Percentiles rank a stretch among this genome's conserved stretches.
Evolutionary conservation across 2,113 vertebrate genomes (phyloP).

Genomic region (Tursiops truncatus): DNA sequence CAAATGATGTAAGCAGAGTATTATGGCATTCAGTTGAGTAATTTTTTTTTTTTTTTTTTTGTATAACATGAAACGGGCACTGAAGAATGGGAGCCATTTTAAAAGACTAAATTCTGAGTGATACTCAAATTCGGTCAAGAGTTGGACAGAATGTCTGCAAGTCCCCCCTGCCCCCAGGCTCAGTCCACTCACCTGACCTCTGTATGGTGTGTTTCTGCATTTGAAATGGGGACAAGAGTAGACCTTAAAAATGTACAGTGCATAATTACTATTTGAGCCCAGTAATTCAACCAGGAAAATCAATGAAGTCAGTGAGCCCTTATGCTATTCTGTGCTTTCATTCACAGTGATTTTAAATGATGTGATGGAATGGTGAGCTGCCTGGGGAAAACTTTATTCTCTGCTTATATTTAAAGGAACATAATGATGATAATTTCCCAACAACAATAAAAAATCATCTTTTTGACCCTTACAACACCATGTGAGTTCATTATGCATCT

Average conservation of each 20-base stretch:
- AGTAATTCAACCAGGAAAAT: slow-evolving; percentile 10
- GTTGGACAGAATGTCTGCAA: neutral
- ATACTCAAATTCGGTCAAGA: neutral
- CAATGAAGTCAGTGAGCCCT: neutral
- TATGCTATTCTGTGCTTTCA: slow-evolving; percentile 32
- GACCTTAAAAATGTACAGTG: neutral
- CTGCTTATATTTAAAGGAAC: slow-evolving; percentile 48
- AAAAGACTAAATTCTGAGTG: neutral
- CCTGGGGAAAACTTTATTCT: neutral
- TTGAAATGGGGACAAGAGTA: slow-evolving; percentile 7
- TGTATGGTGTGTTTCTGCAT: neutral
- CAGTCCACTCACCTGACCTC: neutral
- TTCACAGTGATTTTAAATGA: slow-evolving; percentile 48
- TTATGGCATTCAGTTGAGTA: neutral
- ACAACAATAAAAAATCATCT: slow-evolving; percentile 5
- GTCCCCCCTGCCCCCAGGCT: rapidly evolving
- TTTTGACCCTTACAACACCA: neutral
- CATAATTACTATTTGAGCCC: slow-evolving; percentile 31
- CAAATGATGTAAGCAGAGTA: neutral
- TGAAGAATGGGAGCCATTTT: neutral
- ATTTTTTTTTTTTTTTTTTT: neutral
- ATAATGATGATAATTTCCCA: slow-evolving; percentile 42
- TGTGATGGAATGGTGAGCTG: neutral
- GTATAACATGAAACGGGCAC: neutral
- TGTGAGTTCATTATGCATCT: neutral